A percentile compares a stretch with the other conserved stretches of the same genome.
Evolutionary conservation across 2,113 vertebrate species (phyloP).

Genomic region (Lophotis ruficrista): DNA sequence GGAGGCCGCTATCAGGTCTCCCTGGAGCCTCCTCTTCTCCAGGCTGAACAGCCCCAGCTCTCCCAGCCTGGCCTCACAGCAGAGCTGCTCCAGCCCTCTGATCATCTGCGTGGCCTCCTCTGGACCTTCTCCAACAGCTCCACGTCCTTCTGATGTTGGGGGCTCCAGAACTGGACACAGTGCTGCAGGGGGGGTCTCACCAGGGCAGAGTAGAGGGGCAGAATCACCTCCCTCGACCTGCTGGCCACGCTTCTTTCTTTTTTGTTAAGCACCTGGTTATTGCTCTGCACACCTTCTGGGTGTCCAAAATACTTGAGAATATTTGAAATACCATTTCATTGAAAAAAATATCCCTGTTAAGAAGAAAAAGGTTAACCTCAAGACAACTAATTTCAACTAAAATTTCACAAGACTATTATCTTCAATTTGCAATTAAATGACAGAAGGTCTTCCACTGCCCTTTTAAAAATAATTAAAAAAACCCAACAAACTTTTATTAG

Average conservation of each 20-base stretch:
- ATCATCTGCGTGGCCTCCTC: too few species aligned
- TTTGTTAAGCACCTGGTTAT: background rate
- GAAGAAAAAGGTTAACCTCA: background rate
- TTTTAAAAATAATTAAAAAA: background rate
- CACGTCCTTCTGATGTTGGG: too few species aligned
- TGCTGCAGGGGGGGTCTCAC: too few species aligned
- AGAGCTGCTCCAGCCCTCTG: too few species aligned
- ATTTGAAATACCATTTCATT: background rate
- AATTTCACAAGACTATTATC: background rate
- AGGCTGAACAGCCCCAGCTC: too few species aligned
- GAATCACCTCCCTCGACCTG: too few species aligned
- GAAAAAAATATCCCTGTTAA: background rate
- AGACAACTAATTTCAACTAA: background rate
- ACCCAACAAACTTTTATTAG: background rate
- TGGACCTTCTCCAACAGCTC: too few species aligned
- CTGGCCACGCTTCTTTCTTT: background rate
- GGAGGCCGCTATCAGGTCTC: too few species aligned
- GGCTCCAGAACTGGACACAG: too few species aligned
- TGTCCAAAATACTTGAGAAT: background rate
- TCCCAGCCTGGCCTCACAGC: too few species aligned
- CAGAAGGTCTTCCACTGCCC: background rate
- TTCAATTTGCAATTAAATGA: background rate
- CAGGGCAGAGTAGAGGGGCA: too few species aligned
- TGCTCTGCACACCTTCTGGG: background rate
- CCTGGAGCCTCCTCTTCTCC: too few species aligned